phyloP scores from a whole-genome alignment of 2,113 vertebrate genomes.

The Trematomus loennbergii region DNA sequence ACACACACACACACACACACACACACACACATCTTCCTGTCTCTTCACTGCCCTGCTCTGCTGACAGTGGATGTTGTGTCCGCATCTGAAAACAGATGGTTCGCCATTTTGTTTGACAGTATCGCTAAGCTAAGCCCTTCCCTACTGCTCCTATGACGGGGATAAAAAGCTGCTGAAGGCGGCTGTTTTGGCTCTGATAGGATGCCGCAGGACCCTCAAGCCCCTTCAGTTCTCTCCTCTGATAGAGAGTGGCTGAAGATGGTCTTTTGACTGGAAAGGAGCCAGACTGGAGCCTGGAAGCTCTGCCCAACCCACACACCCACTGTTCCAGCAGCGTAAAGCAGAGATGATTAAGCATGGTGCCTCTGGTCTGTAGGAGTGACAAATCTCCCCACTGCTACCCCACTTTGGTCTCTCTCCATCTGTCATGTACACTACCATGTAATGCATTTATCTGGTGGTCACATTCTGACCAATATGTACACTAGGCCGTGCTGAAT shows the following conservation, averaged over 20 bases:
- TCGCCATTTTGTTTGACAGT: conserved; percentile 60
- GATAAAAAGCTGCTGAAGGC: conserved; percentile 59
- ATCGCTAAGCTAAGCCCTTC: conserved; percentile 52
- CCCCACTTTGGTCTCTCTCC: conserved; percentile 63
- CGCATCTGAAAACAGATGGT: conserved; percentile 72
- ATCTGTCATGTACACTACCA: conserved; percentile 74
- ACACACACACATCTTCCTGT: neutral
- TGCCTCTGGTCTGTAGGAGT: conserved; percentile 64
- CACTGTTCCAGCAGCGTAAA: conserved; percentile 65
- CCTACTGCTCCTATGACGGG: conserved; percentile 50
- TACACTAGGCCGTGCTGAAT: conserved; percentile 20
- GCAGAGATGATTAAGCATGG: conserved; percentile 78
- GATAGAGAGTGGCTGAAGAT: conserved; percentile 41
- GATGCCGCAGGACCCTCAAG: conserved; percentile 48
- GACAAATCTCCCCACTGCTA: conserved; percentile 46
- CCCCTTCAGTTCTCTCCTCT: conserved; percentile 41
- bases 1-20: too few relatives aligned
- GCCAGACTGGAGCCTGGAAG: conserved; percentile 41
- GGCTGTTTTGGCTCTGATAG: conserved; percentile 53
- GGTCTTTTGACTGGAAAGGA: conserved; percentile 42
- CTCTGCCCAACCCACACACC: conserved; percentile 47
- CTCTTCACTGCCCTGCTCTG: conserved; percentile 13
- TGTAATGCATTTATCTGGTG: conserved; percentile 40
- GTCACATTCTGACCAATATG: conserved; percentile 43
- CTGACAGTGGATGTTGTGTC: conserved; percentile 54